These are phyloP conservation scores for Laspeyria flexula DNA, from an alignment of 2,888 invertebrate genomes.

Conservation along the genomic window DNA sequence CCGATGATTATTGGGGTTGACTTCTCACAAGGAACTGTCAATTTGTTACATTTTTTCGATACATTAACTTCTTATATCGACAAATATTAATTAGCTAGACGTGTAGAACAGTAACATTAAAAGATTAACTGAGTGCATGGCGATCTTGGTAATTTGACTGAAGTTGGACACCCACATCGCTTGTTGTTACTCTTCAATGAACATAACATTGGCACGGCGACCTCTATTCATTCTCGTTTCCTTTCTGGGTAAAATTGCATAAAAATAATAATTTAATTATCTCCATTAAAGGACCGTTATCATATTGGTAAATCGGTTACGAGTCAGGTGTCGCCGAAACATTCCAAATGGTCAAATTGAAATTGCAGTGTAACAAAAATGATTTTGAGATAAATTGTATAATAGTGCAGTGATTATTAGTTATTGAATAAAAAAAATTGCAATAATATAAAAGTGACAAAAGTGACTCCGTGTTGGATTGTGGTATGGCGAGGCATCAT, in stretches of 20 bases:
- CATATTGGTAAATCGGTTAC: slow-evolving; percentile 27
- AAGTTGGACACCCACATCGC: slow-evolving; percentile 71
- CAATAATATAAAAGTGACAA: slow-evolving; percentile 64
- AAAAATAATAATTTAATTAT: slow-evolving; percentile 37
- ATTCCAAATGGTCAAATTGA: slow-evolving; percentile 59
- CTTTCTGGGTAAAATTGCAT: slow-evolving; percentile 60
- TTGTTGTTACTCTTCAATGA: slow-evolving; percentile 84
- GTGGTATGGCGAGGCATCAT: slow-evolving; percentile 72
- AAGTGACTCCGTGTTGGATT: slow-evolving; percentile 60
- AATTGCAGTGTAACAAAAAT: slow-evolving; percentile 81
- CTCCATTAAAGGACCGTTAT: slow-evolving; percentile 18
- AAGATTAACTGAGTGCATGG: slow-evolving; percentile 53
- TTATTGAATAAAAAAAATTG: slow-evolving; percentile 68
- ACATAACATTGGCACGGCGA: slow-evolving; percentile 83
- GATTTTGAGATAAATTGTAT: slow-evolving; percentile 83
- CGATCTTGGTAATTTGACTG: slow-evolving; percentile 62
- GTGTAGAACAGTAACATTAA: slow-evolving; percentile 31
- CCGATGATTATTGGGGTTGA: slow-evolving; percentile 78
- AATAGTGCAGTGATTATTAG: slow-evolving; percentile 75
- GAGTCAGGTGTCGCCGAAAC: slow-evolving; percentile 74
- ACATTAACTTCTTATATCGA: slow-evolving; percentile 59
- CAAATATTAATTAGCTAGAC: slow-evolving; percentile 47
- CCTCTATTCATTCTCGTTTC: slow-evolving; percentile 72
- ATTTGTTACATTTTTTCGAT: slow-evolving; percentile 74
- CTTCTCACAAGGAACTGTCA: slow-evolving; percentile 82